phyloP scores from a whole-genome alignment of 2,888 invertebrate genomes.

The Xanthia togata region DNA sequence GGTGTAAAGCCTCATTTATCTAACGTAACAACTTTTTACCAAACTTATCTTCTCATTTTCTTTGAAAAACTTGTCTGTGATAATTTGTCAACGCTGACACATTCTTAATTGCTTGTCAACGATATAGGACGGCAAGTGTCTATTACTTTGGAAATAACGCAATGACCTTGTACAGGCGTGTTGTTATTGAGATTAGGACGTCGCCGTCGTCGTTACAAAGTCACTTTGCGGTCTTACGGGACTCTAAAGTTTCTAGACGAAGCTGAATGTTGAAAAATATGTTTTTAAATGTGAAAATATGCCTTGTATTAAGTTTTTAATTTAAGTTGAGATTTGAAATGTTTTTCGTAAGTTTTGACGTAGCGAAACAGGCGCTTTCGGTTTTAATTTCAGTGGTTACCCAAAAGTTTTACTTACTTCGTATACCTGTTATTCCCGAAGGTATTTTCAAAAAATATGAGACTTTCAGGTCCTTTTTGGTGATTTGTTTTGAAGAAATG shows the following conservation, averaged over 20 bases:
- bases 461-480: background rate
- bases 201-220: slow-evolving; percentile 31
- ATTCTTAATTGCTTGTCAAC: slow-evolving; percentile 36
- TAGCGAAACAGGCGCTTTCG: background rate
- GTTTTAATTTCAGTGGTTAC: slow-evolving; percentile 21
- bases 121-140: slow-evolving; percentile 18
- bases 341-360: slow-evolving; percentile 22
- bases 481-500: background rate
- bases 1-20: slow-evolving; percentile 11
- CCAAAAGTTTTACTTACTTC: background rate
- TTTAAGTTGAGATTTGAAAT: slow-evolving; percentile 26
- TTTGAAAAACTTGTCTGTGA: slow-evolving; percentile 10
- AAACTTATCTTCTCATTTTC: slow-evolving; percentile 28
- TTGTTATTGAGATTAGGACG: slow-evolving; percentile 29
- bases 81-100: slow-evolving; percentile 38
- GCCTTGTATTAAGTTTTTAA: slow-evolving; percentile 26
- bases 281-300: slow-evolving; percentile 30
- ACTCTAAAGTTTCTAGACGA: slow-evolving; percentile 49
- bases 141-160: slow-evolving; percentile 10
- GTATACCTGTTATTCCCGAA: slow-evolving; percentile 3
- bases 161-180: slow-evolving; percentile 34
- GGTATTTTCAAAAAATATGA: slow-evolving; percentile 1
- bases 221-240: slow-evolving; percentile 40
- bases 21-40: slow-evolving; percentile 30
- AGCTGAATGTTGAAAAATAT: slow-evolving; percentile 22